Percentiles rank a stretch among this genome's conserved stretches.
phyloP scores from a whole-genome alignment of 2,113 vertebrate genomes.

The Zosterops lateralis region DNA sequence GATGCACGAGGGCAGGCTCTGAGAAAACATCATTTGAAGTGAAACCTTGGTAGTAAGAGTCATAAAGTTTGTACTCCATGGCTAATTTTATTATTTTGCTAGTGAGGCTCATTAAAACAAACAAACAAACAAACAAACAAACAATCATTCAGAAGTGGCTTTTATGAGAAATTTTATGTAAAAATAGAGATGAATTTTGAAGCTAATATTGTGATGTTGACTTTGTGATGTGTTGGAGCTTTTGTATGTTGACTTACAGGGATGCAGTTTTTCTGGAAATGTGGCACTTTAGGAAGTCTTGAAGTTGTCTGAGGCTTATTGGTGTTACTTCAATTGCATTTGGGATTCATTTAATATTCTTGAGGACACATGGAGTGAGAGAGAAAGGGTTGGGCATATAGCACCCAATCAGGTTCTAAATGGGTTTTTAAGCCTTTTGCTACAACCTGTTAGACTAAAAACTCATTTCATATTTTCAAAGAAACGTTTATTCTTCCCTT shows the following conservation, averaged over 20 bases:
- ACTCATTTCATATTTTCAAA: background rate
- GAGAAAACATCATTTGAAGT: background rate
- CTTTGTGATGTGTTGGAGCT: background rate
- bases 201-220: background rate
- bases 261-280: background rate
- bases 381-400: background rate
- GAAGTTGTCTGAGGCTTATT: background rate
- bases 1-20: accelerated
- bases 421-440: background rate
- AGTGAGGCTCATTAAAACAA: background rate
- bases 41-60: background rate
- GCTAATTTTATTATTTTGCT: background rate
- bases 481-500: background rate
- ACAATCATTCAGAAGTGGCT: background rate
- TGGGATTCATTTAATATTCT: background rate
- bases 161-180: background rate
- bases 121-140: no score
- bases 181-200: background rate
- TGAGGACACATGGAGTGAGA: accelerated
- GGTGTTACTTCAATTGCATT: background rate
- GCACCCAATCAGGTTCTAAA: background rate
- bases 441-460: background rate
- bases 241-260: background rate
- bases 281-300: background rate
- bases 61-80: background rate